Evolutionary conservation across 2,888 invertebrate species (phyloP), one percentile per base, ranked within the genome.

Genomic region (Himalopsyche tibetana): DNA sequence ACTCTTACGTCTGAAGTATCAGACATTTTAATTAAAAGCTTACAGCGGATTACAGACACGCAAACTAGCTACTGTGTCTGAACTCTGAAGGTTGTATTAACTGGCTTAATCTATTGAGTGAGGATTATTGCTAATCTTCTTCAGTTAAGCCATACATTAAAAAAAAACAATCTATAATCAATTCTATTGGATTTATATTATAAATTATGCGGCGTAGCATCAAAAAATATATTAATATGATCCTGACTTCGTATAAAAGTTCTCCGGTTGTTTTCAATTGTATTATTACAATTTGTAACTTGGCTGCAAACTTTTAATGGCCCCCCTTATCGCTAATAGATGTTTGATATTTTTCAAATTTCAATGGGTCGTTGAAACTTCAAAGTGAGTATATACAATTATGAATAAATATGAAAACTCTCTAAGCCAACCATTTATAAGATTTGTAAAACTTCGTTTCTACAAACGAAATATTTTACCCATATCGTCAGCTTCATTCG

Each of bases 21-120:
- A 19, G 11, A 28, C 28, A 63, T 63, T 63, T 56, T 63, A 63
- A 63, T 63, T 63, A 63, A 63, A 63, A 63, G 63, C n/a, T 63
- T 63, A 19, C 11, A 19, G 19, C 19, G 63, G 63, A 63, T 28
- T 63, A 19, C 8, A 19, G 19, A 63, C 28, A 63, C n/a, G 19
- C 63, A n/a, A 63, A 63, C 8, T 63, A 63, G 63, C 63, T 63
- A 8, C 19, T 63, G 63, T 63, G 19, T 63, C 9, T 63, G 19
- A 63, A 63, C 8, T 63, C 9, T 63, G 19, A 63, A 63, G 15
- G 51, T 51, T 51, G 51, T 51, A 51, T 51, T 15, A 12, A 4
- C 51, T 51, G 51, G 51, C 15, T 11, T 45, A 45, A 45, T 45
- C 45, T 11, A 51, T 51, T 51, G n/a, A 63, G 19, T 9, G 28